Evolutionary conservation across 2,113 vertebrate species (phyloP).

Genomic region (Zootoca vivipara): DNA sequence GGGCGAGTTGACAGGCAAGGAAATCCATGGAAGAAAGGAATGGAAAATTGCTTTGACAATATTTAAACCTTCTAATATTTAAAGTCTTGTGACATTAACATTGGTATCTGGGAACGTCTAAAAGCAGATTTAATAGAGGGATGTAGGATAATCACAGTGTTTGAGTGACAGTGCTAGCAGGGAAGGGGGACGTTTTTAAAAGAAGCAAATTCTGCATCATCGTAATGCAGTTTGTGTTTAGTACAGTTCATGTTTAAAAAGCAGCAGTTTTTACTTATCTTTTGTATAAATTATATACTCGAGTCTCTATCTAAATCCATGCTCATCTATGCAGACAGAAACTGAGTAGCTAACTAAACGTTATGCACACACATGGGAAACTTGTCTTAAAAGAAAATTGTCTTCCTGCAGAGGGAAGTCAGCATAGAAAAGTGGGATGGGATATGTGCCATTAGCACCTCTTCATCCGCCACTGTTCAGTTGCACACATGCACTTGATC

Average conservation of each 20-base stretch:
- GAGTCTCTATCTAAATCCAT: background rate
- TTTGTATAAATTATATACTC: background rate
- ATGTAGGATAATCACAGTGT: background rate
- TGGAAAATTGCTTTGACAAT: constrained; percentile 1
- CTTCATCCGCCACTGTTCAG: background rate
- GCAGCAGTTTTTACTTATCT: background rate
- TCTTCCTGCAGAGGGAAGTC: background rate
- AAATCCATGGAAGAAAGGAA: constrained; percentile 8
- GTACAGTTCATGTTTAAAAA: background rate
- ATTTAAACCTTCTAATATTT: constrained; percentile 28
- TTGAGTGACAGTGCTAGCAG: constrained; percentile 21
- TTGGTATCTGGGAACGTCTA: constrained; percentile 4
- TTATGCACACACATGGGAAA: background rate
- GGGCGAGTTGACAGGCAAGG: background rate
- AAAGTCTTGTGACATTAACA: constrained; percentile 14
- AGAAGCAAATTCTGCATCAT: background rate
- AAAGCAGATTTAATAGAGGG: constrained; percentile 7
- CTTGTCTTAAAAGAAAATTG: background rate
- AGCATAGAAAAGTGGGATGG: background rate
- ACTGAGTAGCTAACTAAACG: background rate
- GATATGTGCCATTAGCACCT: background rate
- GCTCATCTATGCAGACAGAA: background rate
- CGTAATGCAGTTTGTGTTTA: background rate
- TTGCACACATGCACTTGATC: background rate
- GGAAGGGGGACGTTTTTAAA: constrained; percentile 11